Evolutionary conservation across 2,113 vertebrate genomes (phyloP).

Genomic region (Python bivittatus): DNA sequence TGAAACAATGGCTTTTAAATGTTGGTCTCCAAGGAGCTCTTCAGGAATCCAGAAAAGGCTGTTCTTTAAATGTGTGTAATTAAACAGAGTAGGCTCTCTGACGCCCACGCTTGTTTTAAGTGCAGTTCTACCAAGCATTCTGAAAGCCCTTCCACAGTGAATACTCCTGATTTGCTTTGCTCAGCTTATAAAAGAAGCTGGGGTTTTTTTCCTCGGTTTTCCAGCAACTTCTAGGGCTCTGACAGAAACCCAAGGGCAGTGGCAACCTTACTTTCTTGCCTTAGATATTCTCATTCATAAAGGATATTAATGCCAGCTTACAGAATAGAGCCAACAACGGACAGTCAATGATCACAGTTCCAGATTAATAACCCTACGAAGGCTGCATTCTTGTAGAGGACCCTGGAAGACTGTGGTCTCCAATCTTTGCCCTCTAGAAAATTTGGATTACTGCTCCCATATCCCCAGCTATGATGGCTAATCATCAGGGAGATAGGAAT

Average conservation of each 20-base stretch:
- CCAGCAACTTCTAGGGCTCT: background rate
- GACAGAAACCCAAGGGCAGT: background rate
- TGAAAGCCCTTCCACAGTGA: background rate
- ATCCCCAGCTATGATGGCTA: too few species aligned
- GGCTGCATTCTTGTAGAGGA: background rate
- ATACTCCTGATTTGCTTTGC: background rate
- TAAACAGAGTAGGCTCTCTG: background rate
- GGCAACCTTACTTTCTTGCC: background rate
- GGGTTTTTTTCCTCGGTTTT: background rate
- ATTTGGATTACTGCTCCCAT: too few species aligned
- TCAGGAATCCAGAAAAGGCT: conserved; percentile 13
- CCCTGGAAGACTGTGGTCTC: background rate
- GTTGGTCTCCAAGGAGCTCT: conserved; percentile 12
- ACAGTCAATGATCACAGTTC: background rate
- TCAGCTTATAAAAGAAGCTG: background rate
- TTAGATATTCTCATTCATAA: background rate
- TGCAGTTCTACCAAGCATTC: background rate
- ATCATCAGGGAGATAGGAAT: background rate
- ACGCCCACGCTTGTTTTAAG: conserved; percentile 17
- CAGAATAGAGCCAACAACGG: background rate
- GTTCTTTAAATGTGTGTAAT: conserved; percentile 25
- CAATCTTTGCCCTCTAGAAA: background rate
- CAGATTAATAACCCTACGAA: background rate
- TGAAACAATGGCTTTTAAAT: conserved; percentile 15
- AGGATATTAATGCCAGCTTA: background rate